These are phyloP conservation scores for Xiphorhynchus elegans DNA, from an alignment of 2,113 vertebrate genomes.

Conservation along the genomic window DNA sequence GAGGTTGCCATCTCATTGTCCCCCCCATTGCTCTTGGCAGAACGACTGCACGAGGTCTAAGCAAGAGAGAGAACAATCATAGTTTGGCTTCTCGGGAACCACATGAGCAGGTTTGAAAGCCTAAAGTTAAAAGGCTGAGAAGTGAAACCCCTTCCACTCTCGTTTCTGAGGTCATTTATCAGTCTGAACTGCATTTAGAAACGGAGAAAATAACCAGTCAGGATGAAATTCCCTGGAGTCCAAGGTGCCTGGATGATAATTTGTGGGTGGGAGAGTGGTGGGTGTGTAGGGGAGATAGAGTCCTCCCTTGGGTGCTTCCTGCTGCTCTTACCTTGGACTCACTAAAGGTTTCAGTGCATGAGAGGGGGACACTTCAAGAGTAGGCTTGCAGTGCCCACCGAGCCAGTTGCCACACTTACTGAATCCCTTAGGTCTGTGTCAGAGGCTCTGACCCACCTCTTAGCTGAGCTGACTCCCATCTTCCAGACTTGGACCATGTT, in stretches of 20 bases:
- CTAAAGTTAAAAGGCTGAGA: background rate
- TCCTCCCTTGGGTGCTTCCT: background rate
- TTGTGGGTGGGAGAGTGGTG: background rate
- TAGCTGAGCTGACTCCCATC: background rate
- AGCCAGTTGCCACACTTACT: rapidly evolving
- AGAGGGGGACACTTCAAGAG: rapidly evolving
- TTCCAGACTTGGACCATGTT: background rate
- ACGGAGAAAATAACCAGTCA: background rate
- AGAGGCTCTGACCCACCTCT: background rate
- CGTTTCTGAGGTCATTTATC: background rate
- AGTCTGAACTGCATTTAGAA: background rate
- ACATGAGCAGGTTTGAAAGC: background rate
- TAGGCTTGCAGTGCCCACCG: background rate
- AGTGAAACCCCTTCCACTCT: background rate
- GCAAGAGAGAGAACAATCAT: background rate
- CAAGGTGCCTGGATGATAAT: background rate
- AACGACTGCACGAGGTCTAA: background rate
- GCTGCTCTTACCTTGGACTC: background rate
- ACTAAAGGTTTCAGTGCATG: background rate
- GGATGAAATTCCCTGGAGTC: background rate
- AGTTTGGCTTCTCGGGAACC: background rate
- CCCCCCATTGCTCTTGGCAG: background rate
- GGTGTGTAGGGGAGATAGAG: background rate
- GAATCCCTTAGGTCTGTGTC: background rate
- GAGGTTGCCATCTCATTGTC: background rate